Evolutionary conservation across 37 sponge, comb jelly and placozoan genomes (phyloP), one percentile per base, ranked within the genome.

Genomic region (Halisarca cf. caerulea): DNA sequence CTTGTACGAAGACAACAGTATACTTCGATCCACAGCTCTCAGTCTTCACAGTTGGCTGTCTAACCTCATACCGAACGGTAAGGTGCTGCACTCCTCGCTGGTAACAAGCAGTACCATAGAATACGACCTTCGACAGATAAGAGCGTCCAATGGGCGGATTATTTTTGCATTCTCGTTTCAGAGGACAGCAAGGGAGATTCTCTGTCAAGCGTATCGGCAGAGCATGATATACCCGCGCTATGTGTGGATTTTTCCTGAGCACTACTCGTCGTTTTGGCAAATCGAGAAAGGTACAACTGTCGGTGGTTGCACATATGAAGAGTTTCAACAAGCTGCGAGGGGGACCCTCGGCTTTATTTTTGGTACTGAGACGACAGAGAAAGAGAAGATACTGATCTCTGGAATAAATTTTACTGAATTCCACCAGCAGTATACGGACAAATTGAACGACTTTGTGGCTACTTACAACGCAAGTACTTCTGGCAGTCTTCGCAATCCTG

Each of bases 231-330:
- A 74, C 36, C 77, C 77, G 2, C 24, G 77, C 25, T 74, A 74
- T 43, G 77, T 74, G 77, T 74, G 77, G 77, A 25, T 74, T n/a
- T 74, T 74, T 41, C 77, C 77, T 2, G 45, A 74, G 77, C 77
- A 39, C 41, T 74, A 74, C 11, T 27, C 30, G 3, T 30, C 69
- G 2, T 68, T 28, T 4, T n/a, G 41, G 23, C n/a, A 43, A 4
- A 74, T 37, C 24, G 44, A 18, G 4, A 38, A 9, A 30, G 9
- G 20, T 74, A 25, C 38, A 74, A 41, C 42, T 24, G 42, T 36
- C 24, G 11, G 2, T 21, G 25, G 2, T 37, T 74, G 77, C 45
- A 74, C 45, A 23, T 6, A 14, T 2, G 18, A 5, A 2, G 45
- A 41, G 38, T 15, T 62, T 7, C 30, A 62, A 28, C 6, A 62